These are phyloP conservation scores for Alaudala cheleensis DNA, from an alignment of 2,113 vertebrate species.

Conservation along the genomic window DNA sequence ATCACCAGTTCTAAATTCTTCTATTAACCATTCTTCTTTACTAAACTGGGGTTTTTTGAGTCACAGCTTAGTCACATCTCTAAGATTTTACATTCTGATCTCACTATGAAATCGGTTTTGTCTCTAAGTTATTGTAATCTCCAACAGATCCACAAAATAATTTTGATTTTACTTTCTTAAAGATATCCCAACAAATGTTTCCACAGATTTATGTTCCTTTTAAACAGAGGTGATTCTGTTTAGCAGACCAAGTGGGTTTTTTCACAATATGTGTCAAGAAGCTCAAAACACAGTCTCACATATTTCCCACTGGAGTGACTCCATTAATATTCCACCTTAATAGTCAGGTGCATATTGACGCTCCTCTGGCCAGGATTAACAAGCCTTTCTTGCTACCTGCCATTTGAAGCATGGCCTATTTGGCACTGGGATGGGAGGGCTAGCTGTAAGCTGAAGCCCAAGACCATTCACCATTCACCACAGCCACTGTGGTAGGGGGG, in stretches of 20 bases:
- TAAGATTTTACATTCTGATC: background rate
- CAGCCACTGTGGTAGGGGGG: rapidly evolving
- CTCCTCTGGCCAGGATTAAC: background rate
- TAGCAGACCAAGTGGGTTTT: background rate
- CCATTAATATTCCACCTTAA: background rate
- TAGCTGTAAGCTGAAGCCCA: background rate
- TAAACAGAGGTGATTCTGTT: background rate
- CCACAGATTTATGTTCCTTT: background rate
- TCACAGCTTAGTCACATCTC: background rate
- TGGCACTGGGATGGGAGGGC: background rate
- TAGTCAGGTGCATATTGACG: background rate
- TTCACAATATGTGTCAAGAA: background rate
- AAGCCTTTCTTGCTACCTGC: background rate
- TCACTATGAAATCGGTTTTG: background rate
- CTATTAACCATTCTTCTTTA: background rate
- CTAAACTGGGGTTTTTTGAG: background rate
- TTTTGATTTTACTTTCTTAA: background rate
- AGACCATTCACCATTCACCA: background rate
- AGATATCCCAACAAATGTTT: background rate
- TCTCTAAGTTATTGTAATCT: background rate
- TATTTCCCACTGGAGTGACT: background rate
- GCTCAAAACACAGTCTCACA: background rate
- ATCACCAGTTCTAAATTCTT: background rate
- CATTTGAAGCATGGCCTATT: background rate
- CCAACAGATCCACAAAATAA: background rate